A percentile compares a stretch with the other conserved stretches of the same genome.
phyloP scores from a whole-genome alignment of 1,140 invertebrate species.

The Metopolophium dirhodum region DNA sequence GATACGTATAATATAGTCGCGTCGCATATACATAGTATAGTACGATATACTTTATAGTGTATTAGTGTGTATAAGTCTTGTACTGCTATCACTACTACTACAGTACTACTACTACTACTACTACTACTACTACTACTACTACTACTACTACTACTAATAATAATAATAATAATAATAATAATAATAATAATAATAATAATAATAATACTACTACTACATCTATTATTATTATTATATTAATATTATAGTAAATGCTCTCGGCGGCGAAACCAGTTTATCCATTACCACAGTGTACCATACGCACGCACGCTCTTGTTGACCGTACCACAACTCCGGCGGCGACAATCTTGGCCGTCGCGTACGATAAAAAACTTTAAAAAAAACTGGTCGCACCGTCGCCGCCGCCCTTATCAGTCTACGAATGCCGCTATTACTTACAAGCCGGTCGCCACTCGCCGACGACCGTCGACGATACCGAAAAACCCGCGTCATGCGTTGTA shows the following conservation, averaged over 20 bases:
- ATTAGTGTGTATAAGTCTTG: not conserved
- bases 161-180: not conserved
- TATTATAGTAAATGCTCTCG: slow-evolving; percentile 5
- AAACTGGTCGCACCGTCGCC: slow-evolving; percentile 37
- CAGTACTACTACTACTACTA: too few relatives aligned
- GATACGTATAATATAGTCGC: not conserved
- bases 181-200: not conserved
- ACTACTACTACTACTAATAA: not conserved
- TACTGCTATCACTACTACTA: not conserved
- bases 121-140: not conserved
- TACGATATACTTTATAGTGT: not conserved
- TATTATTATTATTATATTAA: slow-evolving; percentile 17
- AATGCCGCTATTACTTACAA: slow-evolving; percentile 25
- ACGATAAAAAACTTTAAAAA: not conserved
- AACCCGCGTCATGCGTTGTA: not conserved
- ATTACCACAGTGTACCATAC: not conserved
- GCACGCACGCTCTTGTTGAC: not conserved
- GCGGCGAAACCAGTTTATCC: slow-evolving; percentile 48
- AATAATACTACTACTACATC: not conserved
- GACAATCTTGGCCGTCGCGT: not conserved
- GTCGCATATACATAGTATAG: not conserved
- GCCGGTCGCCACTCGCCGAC: not conserved
- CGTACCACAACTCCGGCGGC: not conserved
- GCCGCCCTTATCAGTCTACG: slow-evolving; percentile 39
- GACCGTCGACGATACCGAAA: not conserved